phyloP scores from a whole-genome alignment of 2,888 invertebrate species.

The Andricus curvator region DNA sequence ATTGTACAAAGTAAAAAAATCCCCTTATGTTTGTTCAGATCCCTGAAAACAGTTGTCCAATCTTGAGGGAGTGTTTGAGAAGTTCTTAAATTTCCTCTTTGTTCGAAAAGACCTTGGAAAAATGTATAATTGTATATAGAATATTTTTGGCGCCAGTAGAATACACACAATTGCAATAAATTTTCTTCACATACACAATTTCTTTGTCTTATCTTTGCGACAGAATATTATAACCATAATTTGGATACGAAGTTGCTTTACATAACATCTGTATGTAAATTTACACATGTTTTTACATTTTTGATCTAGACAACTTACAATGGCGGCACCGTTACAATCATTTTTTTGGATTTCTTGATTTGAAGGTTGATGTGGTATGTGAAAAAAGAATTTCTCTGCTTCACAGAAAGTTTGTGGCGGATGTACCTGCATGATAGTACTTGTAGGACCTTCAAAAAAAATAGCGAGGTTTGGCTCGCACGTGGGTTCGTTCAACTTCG shows the following conservation, averaged over 20 bases:
- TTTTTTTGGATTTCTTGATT: not conserved
- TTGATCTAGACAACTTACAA: not conserved
- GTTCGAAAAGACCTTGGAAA: too few relatives aligned
- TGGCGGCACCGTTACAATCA: not conserved
- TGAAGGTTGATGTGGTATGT: not conserved
- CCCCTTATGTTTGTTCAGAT: too few relatives aligned
- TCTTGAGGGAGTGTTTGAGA: too few relatives aligned
- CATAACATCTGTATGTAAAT: conserved; percentile 17
- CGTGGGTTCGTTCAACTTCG: conserved; percentile 76
- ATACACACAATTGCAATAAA: not conserved
- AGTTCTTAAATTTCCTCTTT: too few relatives aligned
- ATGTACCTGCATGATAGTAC: conserved; percentile 3
- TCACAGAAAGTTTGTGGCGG: not conserved
- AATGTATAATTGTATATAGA: too few relatives aligned
- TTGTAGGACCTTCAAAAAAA: conserved; percentile 64
- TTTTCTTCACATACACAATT: not conserved
- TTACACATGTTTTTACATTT: not conserved
- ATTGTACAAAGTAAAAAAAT: too few relatives aligned
- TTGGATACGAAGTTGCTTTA: conserved; percentile 9
- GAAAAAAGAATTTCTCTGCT: not conserved
- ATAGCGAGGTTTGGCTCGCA: conserved; percentile 65
- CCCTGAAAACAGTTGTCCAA: too few relatives aligned
- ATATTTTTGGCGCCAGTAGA: too few relatives aligned
- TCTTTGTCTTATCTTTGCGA: not conserved
- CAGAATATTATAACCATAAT: conserved; percentile 13